Evolutionary conservation across 1,140 invertebrate genomes (phyloP), one percentile per base, ranked within the genome.

Genomic region (Drosophila pallidifrons): DNA sequence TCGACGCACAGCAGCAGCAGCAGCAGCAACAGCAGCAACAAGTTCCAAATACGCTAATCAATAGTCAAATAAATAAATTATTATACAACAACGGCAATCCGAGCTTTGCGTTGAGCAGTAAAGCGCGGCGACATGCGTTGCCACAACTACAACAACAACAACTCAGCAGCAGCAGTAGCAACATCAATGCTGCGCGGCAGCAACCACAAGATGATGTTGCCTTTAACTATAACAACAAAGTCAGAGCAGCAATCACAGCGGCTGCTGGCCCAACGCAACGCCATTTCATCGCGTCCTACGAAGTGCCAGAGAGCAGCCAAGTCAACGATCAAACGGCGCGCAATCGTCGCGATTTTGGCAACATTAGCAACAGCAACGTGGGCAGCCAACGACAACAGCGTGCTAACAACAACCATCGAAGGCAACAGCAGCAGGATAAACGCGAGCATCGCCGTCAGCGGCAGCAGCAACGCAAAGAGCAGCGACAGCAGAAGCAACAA

Each of bases 11-110:
- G 58, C 67, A 47, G 16, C 76, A 73, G 55, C 72, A 65, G 25
- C 38, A 66, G 43, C 64, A 46, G 43, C 77, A 72, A 57, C 76
- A 46, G 51, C 58, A 69, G 71, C 81, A 91, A 79, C 79, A 91
- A 87, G 90, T 91, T 91, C 90, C 90, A 91, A 91, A 91, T 91
- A 82, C 73, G 68, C 76, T 90, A 85, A 85, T 85, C 72, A 91
- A 91, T 91, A 91, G 90, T 91, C 90, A 91, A 91, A 87, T 83
- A 91, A 72, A 81, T 91, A 86, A 86, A 71, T 86, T 91, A 89
- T 91, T 91, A 80, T 59, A 75, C 77, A 89, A 38, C 30, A 32
- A 73, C 79, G 82, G 74, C 72, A 71, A 61, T 67, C 67, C 80
- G 70, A 82, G 58, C 51, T 65, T 47, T 28, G 46, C 80, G 61